Evolutionary conservation across 2,113 vertebrate species (phyloP), one percentile per base, ranked within the genome.

Genomic region (Actinemys pallida): DNA sequence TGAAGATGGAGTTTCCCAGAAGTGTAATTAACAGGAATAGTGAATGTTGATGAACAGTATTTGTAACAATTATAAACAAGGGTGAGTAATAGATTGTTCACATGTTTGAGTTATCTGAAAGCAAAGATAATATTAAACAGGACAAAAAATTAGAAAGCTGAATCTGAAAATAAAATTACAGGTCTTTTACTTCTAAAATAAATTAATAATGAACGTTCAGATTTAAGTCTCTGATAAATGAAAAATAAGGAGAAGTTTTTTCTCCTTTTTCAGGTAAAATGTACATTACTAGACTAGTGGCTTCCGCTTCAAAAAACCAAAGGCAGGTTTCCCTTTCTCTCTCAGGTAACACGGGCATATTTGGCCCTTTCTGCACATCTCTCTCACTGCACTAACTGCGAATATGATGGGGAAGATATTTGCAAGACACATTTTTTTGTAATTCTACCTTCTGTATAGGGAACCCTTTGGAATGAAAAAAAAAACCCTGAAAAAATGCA

Each of bases 11-110:
- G 35, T 16, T 16, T 17, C 53, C 31, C 14, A 42, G 1, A 22
- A 9, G 42, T 2, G 39, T 59, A 0, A 81, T 2, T 16, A 54
- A 10, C 65, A 84, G 54, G 3, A 14, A 3, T 8, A 6, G 25
- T 42, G 10, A 69, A 27, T 0, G 42, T 20, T 24, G n/a, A 65
- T 35, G 65, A 17, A 81, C 53, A 2, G 11, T 59, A 10, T 81
- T 6, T 27, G 1, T 3, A 17, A 52, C 39, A 69, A n/a, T 39
- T 69, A 35, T 69, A 39, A 69, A n/a, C 65, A 39, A 10, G 16
- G 10, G 27, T 29, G 35, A n/a, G 35, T 39, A 39, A 69, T 20
- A 39, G n/a, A 72, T 72, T 72, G 22, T 72, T 72, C 65, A 69
- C 35, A 69, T 69, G 17, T 19, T 10, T 69, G 65, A 72, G 65